Conservation (phyloP, 92 coral and sea anemone species). For the Epizoanthus ramosus region DNA sequence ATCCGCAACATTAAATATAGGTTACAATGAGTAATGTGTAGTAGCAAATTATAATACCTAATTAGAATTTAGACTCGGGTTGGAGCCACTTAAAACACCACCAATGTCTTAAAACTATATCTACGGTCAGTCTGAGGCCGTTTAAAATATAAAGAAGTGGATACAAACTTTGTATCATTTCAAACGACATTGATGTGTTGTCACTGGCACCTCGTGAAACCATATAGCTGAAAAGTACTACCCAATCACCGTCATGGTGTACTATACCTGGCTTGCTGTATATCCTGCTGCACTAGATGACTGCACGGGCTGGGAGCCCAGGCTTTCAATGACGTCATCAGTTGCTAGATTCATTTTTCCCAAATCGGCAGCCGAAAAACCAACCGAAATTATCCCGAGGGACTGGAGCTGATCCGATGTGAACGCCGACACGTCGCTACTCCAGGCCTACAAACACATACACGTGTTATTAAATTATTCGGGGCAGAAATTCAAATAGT, state of each 20-base stretch:
- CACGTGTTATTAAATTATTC: too few relatives aligned
- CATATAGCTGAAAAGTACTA: too few relatives aligned
- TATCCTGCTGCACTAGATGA: conserved; percentile 52
- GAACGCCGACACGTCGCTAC: conserved; percentile 40
- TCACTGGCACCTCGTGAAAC: too few relatives aligned
- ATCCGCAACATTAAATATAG: too few relatives aligned
- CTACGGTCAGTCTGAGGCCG: too few relatives aligned
- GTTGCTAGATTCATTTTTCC: conserved; percentile 55
- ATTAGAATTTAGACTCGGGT: too few relatives aligned
- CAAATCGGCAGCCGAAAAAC: conserved; percentile 64
- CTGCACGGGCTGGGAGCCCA: conserved; percentile 55
- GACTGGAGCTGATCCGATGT: conserved; percentile 76
- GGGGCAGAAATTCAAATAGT: too few relatives aligned
- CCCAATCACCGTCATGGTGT: neutral
- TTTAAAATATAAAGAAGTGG: neutral
- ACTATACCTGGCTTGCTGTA: conserved; percentile 51
- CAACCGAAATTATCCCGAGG: conserved; percentile 67
- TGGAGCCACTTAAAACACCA: too few relatives aligned
- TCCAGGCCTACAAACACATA: conserved; percentile 59
- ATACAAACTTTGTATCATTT: neutral
- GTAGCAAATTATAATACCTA: too few relatives aligned
- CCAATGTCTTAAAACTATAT: too few relatives aligned
- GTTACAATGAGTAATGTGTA: too few relatives aligned
- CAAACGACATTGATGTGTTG: too few relatives aligned
- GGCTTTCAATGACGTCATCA: conserved; percentile 78